Base-by-base conservation (phyloP, 1,140 invertebrate species). In the Aplysia californica region DNA sequence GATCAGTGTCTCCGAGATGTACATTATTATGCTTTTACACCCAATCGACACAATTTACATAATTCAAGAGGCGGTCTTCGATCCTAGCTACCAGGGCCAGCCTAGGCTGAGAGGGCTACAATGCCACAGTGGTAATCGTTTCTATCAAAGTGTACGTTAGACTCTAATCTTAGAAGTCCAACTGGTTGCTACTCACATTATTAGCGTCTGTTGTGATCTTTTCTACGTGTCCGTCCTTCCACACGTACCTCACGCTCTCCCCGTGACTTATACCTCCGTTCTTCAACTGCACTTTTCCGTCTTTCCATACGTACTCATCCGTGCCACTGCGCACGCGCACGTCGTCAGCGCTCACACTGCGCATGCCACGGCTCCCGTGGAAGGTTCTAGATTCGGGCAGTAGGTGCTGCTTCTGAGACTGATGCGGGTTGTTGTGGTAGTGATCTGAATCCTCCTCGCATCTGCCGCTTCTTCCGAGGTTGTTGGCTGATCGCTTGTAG, bases 191-290 rank as follows among this genome's bases (percentile, higher is more conserved):
- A 68, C 66, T 68, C 38, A 68, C 66, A 44, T 68, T 41, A 31
- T 68, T 68, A 31, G 66, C 66, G 23, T 68, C 66, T 4, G 66
- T 3, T 68, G 66, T 68, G 26, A 68, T 68, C 39, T 68, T 68
- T 23, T 68, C 66, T 26, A 68, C 66, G 39, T 68, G 66, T 2
- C 66, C 66, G 38, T 68, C 66, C 38, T 68, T 68, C 66, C 66
- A 68, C 2, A 68, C 66, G 26, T 68, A 68, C 31, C 66, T 39
- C 21, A 68, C 66, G 39, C 66, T 68, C n/a, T 68, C 66, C 23
- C 10, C 66, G 26, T 68, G 66, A n/a, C 38, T 26, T 29, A 68
- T 44, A 3, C 39, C 39, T 10, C 66, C 66, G 50, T 68, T 68
- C n/a, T 68, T 68, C 36, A 68, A 26, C 66, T 68, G 66, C 2